Conservation (phyloP, 2,113 vertebrate species). For the Oophaga pumilio region DNA sequence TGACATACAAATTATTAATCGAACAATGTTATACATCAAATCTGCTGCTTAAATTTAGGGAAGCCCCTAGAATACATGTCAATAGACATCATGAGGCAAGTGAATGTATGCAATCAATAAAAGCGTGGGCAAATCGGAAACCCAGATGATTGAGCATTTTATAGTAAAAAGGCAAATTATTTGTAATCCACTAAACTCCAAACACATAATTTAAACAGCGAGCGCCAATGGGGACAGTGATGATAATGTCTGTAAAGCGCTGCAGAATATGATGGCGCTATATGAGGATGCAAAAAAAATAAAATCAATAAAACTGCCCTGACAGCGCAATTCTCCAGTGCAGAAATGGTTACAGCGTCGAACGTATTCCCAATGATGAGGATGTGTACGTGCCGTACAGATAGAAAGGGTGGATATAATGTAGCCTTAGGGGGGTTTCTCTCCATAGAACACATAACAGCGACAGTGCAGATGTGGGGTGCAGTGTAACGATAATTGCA, state of each 20-base stretch:
- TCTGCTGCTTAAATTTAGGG: conserved; percentile 8
- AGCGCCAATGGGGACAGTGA: no score
- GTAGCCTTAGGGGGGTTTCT: neutral
- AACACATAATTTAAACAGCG: no score
- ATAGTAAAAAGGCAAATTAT: neutral
- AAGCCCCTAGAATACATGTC: neutral
- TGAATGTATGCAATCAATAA: neutral
- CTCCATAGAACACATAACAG: neutral
- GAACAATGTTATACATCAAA: neutral
- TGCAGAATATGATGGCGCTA: no score
- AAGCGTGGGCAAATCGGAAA: neutral
- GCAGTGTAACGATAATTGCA: neutral
- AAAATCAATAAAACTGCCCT: neutral
- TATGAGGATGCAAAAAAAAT: no score
- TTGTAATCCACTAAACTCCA: neutral
- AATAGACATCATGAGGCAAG: conserved; percentile 1
- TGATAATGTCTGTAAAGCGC: no score
- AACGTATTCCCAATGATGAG: neutral
- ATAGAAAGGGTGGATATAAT: neutral
- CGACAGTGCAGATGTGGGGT: neutral
- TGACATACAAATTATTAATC: neutral
- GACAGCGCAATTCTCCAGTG: neutral
- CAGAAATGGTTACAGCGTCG: neutral
- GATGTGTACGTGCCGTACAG: neutral
- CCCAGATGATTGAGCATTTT: neutral